These are phyloP conservation scores for Syncerus caffer DNA, from an alignment of 2,797 vertebrate genomes.

Conservation along the genomic window DNA sequence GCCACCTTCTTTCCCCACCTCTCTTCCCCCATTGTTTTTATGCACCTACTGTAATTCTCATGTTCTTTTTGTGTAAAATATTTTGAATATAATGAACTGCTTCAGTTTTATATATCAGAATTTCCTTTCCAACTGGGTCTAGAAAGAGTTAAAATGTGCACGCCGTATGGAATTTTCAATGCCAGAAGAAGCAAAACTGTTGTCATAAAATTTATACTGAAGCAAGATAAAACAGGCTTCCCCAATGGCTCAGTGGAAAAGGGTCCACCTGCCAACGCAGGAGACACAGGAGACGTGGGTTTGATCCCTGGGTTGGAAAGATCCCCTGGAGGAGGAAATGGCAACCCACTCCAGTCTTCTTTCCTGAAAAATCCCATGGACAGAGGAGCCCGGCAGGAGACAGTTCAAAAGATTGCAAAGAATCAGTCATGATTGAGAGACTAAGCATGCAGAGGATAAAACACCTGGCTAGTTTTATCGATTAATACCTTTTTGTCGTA, in stretches of 20 bases:
- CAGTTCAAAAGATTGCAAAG: not conserved
- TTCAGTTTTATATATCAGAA: not conserved
- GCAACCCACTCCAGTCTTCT: not conserved
- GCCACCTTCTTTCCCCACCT: not conserved
- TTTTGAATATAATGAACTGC: not conserved
- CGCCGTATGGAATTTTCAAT: not conserved
- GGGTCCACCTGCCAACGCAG: not conserved
- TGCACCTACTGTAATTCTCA: not conserved
- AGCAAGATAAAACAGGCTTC: not conserved
- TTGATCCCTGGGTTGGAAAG: not conserved
- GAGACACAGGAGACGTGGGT: not conserved
- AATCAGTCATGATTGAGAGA: not conserved
- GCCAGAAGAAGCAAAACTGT: conserved; percentile 37
- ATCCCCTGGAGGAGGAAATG: not conserved
- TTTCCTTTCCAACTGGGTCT: not conserved
- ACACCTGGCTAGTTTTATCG: conserved; percentile 48
- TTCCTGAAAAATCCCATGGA: not conserved
- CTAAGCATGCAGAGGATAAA: not conserved
- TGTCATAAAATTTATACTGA: conserved; percentile 41
- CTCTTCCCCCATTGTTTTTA: not conserved
- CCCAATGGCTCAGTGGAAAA: not conserved
- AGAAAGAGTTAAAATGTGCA: conserved; percentile 29
- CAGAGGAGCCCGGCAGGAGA: not conserved
- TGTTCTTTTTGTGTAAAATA: not conserved
- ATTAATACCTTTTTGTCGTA: conserved; percentile 1